phyloP scores from a whole-genome alignment of 2,888 invertebrate genomes.

The Bellardia pandia region DNA sequence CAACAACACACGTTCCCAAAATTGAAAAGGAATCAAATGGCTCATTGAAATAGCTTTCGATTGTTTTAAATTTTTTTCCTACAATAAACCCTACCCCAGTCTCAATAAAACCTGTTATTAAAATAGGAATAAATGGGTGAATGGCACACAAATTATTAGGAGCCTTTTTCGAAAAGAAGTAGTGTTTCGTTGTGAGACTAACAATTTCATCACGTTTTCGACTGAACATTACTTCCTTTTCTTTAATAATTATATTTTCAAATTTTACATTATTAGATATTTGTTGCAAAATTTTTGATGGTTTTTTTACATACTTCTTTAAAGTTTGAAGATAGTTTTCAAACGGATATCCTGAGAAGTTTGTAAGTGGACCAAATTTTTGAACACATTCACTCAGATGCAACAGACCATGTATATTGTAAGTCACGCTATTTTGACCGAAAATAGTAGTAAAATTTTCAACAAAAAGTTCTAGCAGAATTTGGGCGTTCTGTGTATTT shows the following conservation, averaged over 20 bases:
- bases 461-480: too few species aligned
- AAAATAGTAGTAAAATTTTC: too few species aligned
- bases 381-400: too few species aligned
- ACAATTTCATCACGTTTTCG: conserved; percentile 34
- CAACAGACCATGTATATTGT: too few species aligned
- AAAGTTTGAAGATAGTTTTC: conserved; percentile 35
- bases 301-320: conserved; percentile 17
- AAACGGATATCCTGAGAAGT: conserved; percentile 27
- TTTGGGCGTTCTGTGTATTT: too few species aligned
- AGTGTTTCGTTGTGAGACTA: conserved; percentile 26
- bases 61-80: conserved; percentile 27
- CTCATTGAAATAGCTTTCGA: conserved; percentile 49
- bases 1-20: conserved; percentile 13
- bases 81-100: conserved; percentile 24
- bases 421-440: too few species aligned
- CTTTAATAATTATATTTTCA: conserved; percentile 35
- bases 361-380: neutral
- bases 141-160: conserved; percentile 12
- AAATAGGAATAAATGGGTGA: conserved; percentile 45
- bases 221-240: conserved; percentile 30
- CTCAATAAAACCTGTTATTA: conserved; percentile 50
- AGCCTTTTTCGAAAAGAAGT: conserved; percentile 30
- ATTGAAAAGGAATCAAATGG: conserved; percentile 47
- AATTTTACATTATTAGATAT: too few species aligned
- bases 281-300: too few species aligned